phyloP scores from a whole-genome alignment of 2,113 vertebrate species.

The Petrocephalus microphthalmus region DNA sequence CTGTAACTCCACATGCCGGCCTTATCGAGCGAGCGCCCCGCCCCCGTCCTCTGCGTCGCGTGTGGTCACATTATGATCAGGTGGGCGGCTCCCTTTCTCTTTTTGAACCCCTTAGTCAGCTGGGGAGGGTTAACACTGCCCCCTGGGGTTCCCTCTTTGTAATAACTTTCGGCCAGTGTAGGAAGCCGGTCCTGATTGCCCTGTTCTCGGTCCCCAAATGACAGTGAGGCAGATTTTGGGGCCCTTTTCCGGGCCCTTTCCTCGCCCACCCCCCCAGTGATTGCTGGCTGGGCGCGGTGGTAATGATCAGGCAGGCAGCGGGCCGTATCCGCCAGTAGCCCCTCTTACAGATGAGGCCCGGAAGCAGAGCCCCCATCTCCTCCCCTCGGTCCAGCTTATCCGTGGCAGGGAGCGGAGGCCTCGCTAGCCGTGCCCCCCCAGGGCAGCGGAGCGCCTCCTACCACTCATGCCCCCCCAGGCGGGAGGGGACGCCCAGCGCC shows the following conservation, averaged over 20 bases:
- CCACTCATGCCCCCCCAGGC: background rate
- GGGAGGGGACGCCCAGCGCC: background rate
- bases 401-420: background rate
- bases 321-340: background rate
- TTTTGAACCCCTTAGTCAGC: background rate
- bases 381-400: background rate
- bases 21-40: constrained; percentile 10
- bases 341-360: background rate
- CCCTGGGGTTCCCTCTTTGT: background rate
- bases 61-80: constrained; percentile 17
- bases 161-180: background rate
- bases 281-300: background rate
- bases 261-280: background rate
- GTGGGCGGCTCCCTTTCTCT: background rate
- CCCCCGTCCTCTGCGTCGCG: background rate
- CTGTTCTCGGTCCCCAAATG: background rate
- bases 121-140: background rate
- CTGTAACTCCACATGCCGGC: constrained; percentile 15
- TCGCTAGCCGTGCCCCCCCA: background rate
- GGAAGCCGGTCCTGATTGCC: background rate
- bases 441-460: background rate
- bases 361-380: background rate
- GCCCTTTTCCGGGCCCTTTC: background rate
- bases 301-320: background rate
- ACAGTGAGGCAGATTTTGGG: background rate